Base-by-base conservation (phyloP, 2,113 vertebrate genomes). In the Ophiodon elongatus region DNA sequence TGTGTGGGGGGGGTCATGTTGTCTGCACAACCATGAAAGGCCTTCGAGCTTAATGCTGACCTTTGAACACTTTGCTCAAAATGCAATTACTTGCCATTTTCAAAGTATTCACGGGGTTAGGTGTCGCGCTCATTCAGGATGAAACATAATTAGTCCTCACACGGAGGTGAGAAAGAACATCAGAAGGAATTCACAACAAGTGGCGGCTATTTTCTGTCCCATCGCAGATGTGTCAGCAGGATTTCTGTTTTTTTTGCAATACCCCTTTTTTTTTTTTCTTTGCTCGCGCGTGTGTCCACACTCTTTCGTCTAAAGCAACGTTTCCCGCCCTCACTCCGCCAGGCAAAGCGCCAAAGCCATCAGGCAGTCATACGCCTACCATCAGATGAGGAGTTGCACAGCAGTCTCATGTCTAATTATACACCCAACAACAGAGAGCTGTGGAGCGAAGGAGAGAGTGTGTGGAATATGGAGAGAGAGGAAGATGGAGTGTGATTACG, bases 341-440 rank as follows among this genome's bases (percentile, higher is more conserved):
- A 19, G 86, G 91, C 86, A 76, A 52, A 82, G 41, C 50, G 85
- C 91, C 90, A 84, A 54, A 90, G 88, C 91, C 92, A 92, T 90
- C 92, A 85, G 90, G 89, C 91, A 91, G 85, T 87, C 88, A 83
- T 88, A 91, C 92, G 87, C 89, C 93, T 91, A 94, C 93, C 91
- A 93, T 94, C 92, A 93, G 90, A 90, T 91, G 90, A 94, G 91
- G 91, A 93, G 89, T 91, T 89, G 90, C 93, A 94, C 92, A 91
- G 90, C 92, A 88, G 86, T 91, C 91, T 91, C 89, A 85, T 91
- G 88, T 94, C 92, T 93, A 94, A 94, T 93, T 93, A 93, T 91
- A 93, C 85, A 92, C 70, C 77, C 78, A 84, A 85, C 85, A 82
- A 79, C 85, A 84, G 88, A 80, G 88, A 87, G 89, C 73, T 17